These are phyloP conservation scores for Tapirus terrestris DNA, from an alignment of 2,113 vertebrate species.

Conservation along the genomic window DNA sequence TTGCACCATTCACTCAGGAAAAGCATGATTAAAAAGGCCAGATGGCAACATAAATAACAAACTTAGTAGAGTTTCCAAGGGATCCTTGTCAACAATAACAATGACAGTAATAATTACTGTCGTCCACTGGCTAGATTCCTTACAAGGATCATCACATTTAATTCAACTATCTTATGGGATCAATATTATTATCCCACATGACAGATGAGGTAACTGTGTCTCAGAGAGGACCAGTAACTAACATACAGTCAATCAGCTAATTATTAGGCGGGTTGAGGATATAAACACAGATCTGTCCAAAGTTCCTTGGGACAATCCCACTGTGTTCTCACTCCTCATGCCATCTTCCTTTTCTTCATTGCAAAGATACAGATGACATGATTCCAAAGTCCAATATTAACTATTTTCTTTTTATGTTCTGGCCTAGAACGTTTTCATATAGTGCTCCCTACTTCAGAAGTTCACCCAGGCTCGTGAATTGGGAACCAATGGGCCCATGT, in stretches of 20 bases:
- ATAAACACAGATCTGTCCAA: neutral
- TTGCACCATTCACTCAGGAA: neutral
- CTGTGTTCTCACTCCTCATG: neutral
- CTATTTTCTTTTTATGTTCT: neutral
- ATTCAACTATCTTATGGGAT: neutral
- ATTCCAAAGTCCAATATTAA: neutral
- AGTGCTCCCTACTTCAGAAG: neutral
- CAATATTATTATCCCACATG: neutral
- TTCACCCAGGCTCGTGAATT: neutral
- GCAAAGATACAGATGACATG: neutral
- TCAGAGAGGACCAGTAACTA: neutral
- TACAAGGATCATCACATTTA: neutral
- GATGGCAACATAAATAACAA: neutral
- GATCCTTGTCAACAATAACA: neutral
- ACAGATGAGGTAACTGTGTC: neutral
- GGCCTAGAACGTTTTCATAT: neutral
- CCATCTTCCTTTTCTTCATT: neutral
- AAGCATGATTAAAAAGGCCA: neutral
- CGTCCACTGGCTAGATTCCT: neutral
- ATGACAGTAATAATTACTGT: neutral
- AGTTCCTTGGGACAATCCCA: neutral
- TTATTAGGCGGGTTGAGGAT: neutral
- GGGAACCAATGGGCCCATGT: neutral
- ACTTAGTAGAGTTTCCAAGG: neutral
- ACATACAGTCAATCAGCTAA: neutral